These are phyloP conservation scores for Parasteatoda lunata DNA, from an alignment of 2,888 invertebrate species.

Conservation along the genomic window DNA sequence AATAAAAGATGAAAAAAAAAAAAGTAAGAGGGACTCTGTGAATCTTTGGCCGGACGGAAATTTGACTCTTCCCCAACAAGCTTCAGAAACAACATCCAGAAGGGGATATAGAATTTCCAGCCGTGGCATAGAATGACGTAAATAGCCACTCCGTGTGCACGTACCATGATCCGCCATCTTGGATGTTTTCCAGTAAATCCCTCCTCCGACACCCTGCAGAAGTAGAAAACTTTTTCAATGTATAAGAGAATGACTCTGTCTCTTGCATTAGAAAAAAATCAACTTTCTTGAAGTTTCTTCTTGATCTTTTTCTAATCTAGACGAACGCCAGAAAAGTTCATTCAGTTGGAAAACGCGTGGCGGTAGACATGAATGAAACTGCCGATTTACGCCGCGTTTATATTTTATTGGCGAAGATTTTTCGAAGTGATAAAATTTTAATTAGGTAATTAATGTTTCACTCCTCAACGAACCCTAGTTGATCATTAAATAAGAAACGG, in stretches of 20 bases:
- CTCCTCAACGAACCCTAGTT: too few relatives aligned
- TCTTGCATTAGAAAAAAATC: too few relatives aligned
- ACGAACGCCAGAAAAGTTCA: too few relatives aligned
- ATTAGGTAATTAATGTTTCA: too few relatives aligned
- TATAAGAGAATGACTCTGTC: background rate
- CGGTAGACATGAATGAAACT: too few relatives aligned
- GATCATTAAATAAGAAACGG: too few relatives aligned
- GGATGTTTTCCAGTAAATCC: slow-evolving; percentile 62
- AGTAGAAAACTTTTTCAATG: slow-evolving; percentile 27
- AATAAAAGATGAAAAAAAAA: background rate
- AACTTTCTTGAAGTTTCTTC: too few relatives aligned
- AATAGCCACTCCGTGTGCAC: slow-evolving; percentile 54
- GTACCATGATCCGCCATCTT: slow-evolving; percentile 59
- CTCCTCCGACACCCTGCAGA: slow-evolving; percentile 25
- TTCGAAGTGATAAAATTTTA: too few relatives aligned
- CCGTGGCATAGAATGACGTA: slow-evolving; percentile 61
- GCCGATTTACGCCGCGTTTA: background rate
- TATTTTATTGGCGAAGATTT: background rate
- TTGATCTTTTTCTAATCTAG: too few relatives aligned
- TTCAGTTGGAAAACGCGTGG: too few relatives aligned
- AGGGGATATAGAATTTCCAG: slow-evolving; percentile 53
- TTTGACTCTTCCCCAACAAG: slow-evolving; percentile 29
- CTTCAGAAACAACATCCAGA: slow-evolving; percentile 37
- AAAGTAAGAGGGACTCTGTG: too few relatives aligned
- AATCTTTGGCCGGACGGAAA: slow-evolving; percentile 24